Evolutionary conservation across 1,140 invertebrate species (phyloP).

Genomic region (Chrysoperla carnea): DNA sequence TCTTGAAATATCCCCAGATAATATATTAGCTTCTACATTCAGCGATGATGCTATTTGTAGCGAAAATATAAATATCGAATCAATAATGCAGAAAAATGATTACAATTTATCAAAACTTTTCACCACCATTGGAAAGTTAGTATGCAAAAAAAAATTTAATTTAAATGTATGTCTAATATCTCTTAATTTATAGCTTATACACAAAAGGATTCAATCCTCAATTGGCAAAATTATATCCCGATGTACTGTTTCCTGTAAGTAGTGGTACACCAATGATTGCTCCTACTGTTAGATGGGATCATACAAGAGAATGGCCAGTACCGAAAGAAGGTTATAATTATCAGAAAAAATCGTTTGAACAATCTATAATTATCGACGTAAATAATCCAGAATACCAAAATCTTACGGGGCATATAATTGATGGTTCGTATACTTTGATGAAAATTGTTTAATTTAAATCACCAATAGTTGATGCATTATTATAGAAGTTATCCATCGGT

Average conservation of each 20-base stretch:
- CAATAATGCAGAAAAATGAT: too few relatives aligned
- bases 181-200: slow-evolving; percentile 30
- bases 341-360: background rate
- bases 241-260: slow-evolving; percentile 38
- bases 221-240: slow-evolving; percentile 31
- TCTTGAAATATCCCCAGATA: too few relatives aligned
- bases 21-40: too few relatives aligned
- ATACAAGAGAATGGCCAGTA: slow-evolving; percentile 30
- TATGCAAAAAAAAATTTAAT: slow-evolving; percentile 5
- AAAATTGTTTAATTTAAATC: too few relatives aligned
- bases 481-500: too few relatives aligned
- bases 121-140: slow-evolving; percentile 25
- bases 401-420: slow-evolving; percentile 70
- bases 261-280: slow-evolving; percentile 40
- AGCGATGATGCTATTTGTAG: too few relatives aligned
- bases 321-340: background rate
- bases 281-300: slow-evolving; percentile 48
- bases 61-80: background rate
- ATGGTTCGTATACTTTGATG: slow-evolving; percentile 39
- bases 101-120: slow-evolving; percentile 13
- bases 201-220: slow-evolving; percentile 32
- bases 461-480: too few relatives aligned
- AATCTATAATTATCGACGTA: slow-evolving; percentile 17
- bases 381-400: slow-evolving; percentile 53
- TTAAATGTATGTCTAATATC: slow-evolving; percentile 12